Evolutionary conservation across 2,888 invertebrate species (phyloP).

Genomic region (Eledona agricola): DNA sequence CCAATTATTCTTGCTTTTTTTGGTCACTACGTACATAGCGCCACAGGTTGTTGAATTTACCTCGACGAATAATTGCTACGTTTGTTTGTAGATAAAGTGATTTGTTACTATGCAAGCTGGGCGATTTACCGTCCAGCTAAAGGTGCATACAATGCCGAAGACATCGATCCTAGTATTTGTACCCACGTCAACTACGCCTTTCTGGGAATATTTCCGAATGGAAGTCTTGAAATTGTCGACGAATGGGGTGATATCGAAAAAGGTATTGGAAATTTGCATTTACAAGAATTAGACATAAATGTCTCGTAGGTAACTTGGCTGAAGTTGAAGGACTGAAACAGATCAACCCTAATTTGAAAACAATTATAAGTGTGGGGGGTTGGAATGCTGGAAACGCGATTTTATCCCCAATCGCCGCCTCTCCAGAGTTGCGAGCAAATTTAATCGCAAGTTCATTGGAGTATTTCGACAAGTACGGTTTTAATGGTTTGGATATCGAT

Average conservation of each 20-base stretch:
- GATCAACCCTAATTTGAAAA: constrained; percentile 23
- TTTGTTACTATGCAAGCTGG: constrained; percentile 23
- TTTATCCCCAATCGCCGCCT: constrained; percentile 18
- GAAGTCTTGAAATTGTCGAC: constrained; percentile 18
- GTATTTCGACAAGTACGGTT: constrained; percentile 23
- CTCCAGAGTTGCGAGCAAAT: constrained; percentile 18
- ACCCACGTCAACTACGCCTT: constrained; percentile 27
- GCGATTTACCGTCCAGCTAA: constrained; percentile 12
- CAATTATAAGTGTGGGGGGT: constrained; percentile 24
- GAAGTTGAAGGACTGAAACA: constrained; percentile 23
- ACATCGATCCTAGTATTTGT: constrained; percentile 14
- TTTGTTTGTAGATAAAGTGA: constrained; percentile 11
- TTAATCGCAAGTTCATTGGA: constrained; percentile 21
- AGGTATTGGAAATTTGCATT: constrained; percentile 9
- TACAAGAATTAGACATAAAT: neutral
- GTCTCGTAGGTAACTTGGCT: constrained; percentile 17
- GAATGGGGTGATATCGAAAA: constrained; percentile 23
- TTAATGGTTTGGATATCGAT: constrained; percentile 29
- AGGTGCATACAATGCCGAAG: constrained; percentile 4
- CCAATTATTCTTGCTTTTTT: too few relatives aligned
- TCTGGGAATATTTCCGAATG: constrained; percentile 17
- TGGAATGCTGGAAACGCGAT: constrained; percentile 32
- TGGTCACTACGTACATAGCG: neutral
- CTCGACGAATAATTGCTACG: neutral
- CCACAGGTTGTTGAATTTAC: constrained; percentile 6